Evolutionary conservation across 53 echinoderm and acorn worm species (phyloP), one percentile per base, ranked within the genome.

Genomic region (Zoroaster sp.): DNA sequence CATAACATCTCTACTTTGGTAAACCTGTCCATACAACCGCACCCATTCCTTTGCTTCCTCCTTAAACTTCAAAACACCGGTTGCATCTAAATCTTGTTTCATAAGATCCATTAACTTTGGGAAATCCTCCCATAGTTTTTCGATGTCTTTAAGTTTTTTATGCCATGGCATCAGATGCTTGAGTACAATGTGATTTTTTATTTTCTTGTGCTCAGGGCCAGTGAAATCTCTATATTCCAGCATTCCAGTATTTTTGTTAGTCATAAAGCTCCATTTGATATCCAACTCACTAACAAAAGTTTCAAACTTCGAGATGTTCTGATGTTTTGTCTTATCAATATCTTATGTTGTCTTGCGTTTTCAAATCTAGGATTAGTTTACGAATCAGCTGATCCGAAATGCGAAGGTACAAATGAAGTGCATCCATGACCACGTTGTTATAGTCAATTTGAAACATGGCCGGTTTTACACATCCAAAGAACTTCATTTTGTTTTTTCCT

Each of bases 321-420:
- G 11, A 43, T 21, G 41, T 43, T 75, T 75, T 44, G 20, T 20
- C 21, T 21, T 44, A 17, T 41, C 75, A 46, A 46, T 7, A 20
- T 42, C 21, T 30, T 17, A 72, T 87, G 73, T 87, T 87, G 73
- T 87, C 87, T 1, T 87, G 7, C 18, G 73, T 87, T 38, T 25
- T 35, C 10, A 83, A 67, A 54, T 72, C 87, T 42, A 20, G 72
- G 20, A 87, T 54, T 9, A 87, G 69, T 44, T 87, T 87, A 28
- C 59, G 36, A n/a, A 87, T 55, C 1, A 87, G 40, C 45, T 87
- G 87, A 87, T 87, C 87, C 32, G 87, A 87, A 20, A 87, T 87
- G 12, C 73, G 35, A 9, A 87, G 23, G 21, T 37, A 87, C 44
- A 87, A 40, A 30, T 87, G 73, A 0, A 87, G 87, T 1, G 40